Conservation (phyloP, 2,888 invertebrate genomes). For the Temnothorax rugatulus region DNA sequence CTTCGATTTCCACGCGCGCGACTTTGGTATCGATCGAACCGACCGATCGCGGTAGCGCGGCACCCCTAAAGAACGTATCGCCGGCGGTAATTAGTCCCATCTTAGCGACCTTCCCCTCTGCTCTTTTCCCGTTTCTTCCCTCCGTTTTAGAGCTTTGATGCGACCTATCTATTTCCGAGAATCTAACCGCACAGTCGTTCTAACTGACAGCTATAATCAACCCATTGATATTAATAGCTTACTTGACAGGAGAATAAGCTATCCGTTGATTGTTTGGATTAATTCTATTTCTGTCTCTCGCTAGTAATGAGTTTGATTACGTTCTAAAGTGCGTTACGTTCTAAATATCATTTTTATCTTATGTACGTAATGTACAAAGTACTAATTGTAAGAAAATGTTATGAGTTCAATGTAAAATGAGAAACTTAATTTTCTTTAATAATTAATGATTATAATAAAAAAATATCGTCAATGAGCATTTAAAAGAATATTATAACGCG, state of each 20-base stretch:
- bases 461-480: background rate
- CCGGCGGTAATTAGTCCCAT: conserved; percentile 25
- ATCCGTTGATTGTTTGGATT: conserved; percentile 1
- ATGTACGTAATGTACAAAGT: background rate
- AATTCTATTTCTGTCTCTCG: conserved; percentile 12
- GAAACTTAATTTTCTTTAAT: background rate
- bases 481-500: background rate
- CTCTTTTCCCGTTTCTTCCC: background rate
- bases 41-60: conserved; percentile 21
- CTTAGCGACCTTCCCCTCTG: conserved; percentile 7
- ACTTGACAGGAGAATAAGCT: background rate
- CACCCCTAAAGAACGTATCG: conserved; percentile 15
- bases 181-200: background rate
- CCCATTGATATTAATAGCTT: conserved; percentile 13
- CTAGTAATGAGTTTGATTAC: background rate
- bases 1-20: conserved; percentile 24
- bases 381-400: background rate
- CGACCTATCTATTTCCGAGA: background rate
- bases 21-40: conserved; percentile 11
- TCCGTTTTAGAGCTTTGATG: conserved; percentile 2
- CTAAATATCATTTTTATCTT: background rate
- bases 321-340: background rate
- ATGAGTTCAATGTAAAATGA: background rate
- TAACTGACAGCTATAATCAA: conserved; percentile 22
- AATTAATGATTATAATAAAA: background rate